Evolutionary conservation across 1,140 invertebrate genomes (phyloP), one percentile per base, ranked within the genome.

Genomic region (Apis cerana): DNA sequence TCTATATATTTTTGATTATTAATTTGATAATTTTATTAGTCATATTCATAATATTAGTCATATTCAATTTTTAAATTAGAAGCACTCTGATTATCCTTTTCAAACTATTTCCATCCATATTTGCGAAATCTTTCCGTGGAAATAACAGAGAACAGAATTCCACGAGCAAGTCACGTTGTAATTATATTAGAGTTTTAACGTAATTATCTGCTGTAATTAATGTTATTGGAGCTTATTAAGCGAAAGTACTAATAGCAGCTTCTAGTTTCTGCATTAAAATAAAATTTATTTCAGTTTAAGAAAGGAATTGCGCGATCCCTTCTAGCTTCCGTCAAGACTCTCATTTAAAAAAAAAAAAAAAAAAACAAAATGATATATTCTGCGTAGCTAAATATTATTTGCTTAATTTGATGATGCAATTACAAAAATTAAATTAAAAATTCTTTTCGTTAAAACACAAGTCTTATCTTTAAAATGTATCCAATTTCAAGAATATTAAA

Each of bases 171-270:
- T 43, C 48, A 33, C 48, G 68, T 72, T 43, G 68, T 62, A 80
- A 72, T 80, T 62, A 75, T 62, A 75, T 75, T 62, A 80, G 69
- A 71, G 58, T 62, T 61, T n/a, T 61, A 54, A 72, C 13, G 68
- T 43, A 72, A 80, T 80, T 72, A 80, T 80, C 68, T 15, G 19
- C 48, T 33, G 48, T 27, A 71, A 80, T 80, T 80, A 80, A 80
- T 48, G 69, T 80, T 54, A 71, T 71, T 54, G 68, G 48, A 54
- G 58, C 58, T 80, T 72, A 71, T 80, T 80, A 80, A 80, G 23
- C 48, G 56, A 43, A 43, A 62, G 58, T 61, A 72, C 58, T 61
- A 70, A 71, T 33, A 59, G 48, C 23, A 52, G 68, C 17, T 62
- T 50, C 59, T 64, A 62, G 59, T 62, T 75, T 62, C n/a, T 2